Evolutionary conservation across 2,113 vertebrate species (phyloP), one percentile per base, ranked within the genome.

Genomic region (Arvicanthis niloticus): DNA sequence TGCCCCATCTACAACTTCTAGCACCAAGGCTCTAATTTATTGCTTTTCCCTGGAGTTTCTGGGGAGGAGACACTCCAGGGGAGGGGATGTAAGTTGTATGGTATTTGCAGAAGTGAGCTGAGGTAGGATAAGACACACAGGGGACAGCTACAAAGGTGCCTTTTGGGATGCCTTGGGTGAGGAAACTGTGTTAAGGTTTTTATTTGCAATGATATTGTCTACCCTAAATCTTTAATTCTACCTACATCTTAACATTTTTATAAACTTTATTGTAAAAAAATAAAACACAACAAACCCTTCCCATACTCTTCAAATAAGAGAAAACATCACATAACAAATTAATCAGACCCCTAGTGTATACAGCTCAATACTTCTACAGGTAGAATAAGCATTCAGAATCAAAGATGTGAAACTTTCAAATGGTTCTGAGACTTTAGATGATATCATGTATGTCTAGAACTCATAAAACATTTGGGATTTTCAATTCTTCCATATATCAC

Each of bases 81-180:
- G 21, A 21, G 17, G 68, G 17, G 48, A 19, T 45, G 37, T 24
- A 42, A 84, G 19, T 12, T 75, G 22, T 37, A 7, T 84, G 40
- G 37, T 31, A 53, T 72, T 89, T 70, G 51, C 37, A 84, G 13
- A 84, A n/a, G 45, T 29, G 8, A 40, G n/a, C 3, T 73, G 26
- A 34, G 2, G 1, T 15, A 26, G 7, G 0, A 22, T 8, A 21
- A 7, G 76, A n/a, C 29, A 16, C 42, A 13, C 1, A 0, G 5
- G 58, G 51, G 40, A 3, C 6, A 68, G 22, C 58, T 7, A 67
- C 26, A 10, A 78, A 19, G 45, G 8, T 16, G 1, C 60, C 42
- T 13, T 22, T 65, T 56, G 10, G 67, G 29, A 45, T 37, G 26
- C 29, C 51, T 42, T 29, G 15, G 40, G 24, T 45, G n/a, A 37